These are phyloP conservation scores for Rotaria macrura DNA, from an alignment of 2,888 invertebrate species.

Conservation along the genomic window DNA sequence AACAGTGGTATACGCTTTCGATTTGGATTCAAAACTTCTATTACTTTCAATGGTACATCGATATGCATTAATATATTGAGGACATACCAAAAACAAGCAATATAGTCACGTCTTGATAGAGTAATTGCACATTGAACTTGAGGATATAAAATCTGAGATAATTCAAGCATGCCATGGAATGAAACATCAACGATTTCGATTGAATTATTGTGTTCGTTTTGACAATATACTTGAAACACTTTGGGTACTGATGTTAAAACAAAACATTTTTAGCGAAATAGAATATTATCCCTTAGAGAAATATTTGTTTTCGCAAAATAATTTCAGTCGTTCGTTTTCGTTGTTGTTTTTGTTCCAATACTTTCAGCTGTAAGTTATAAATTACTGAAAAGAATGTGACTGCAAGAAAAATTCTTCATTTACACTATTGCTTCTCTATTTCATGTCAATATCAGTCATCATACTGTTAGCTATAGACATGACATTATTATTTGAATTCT, in stretches of 20 bases:
- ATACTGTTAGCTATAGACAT: neutral
- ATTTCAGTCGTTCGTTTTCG: neutral
- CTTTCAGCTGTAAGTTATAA: neutral
- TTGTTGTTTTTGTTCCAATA: neutral
- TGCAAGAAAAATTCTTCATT: neutral
- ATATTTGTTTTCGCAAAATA: neutral
- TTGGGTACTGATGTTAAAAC: neutral
- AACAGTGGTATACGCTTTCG: too few relatives aligned
- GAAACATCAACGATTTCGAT: neutral
- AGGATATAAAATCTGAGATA: neutral
- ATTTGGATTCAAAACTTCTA: too few relatives aligned
- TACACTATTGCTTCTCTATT: neutral
- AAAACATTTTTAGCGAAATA: neutral
- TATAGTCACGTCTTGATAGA: neutral
- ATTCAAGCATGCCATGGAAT: neutral
- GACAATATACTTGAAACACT: neutral
- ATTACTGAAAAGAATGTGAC: neutral
- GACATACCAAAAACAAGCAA: neutral
- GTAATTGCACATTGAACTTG: neutral
- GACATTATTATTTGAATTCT: neutral
- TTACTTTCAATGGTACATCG: too few relatives aligned
- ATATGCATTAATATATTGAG: neutral
- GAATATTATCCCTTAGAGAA: neutral
- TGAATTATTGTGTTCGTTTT: neutral
- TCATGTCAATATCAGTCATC: neutral